These are phyloP conservation scores for Pluvialis apricaria DNA, from an alignment of 2,113 vertebrate species.

Conservation along the genomic window DNA sequence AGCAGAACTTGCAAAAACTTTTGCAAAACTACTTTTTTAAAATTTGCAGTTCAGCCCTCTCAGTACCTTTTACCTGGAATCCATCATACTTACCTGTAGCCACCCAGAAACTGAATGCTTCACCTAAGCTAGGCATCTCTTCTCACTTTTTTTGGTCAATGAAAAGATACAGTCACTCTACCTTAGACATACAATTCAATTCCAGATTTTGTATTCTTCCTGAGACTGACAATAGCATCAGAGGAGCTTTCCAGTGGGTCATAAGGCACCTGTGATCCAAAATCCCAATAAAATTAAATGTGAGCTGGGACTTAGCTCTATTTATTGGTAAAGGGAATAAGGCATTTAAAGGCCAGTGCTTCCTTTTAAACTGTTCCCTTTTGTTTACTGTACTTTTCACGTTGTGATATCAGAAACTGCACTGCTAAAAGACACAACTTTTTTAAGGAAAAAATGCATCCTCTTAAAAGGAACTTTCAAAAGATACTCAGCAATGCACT, in stretches of 20 bases:
- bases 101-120: neutral
- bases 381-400: neutral
- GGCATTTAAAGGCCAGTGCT: neutral
- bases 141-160: neutral
- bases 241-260: neutral
- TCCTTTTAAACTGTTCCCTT: neutral
- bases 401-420: neutral
- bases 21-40: neutral
- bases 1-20: neutral
- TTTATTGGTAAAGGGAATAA: neutral
- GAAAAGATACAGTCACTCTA: neutral
- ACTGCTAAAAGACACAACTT: neutral
- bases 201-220: neutral
- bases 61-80: neutral
- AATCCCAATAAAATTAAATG: neutral
- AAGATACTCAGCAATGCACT: neutral
- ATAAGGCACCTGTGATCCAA: neutral
- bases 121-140: neutral
- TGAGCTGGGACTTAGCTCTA: neutral
- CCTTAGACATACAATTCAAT: neutral
- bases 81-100: neutral
- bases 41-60: neutral
- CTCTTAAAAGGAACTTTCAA: neutral
- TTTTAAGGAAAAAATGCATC: neutral
- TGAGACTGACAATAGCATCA: neutral